phyloP scores from a whole-genome alignment of 2,888 invertebrate genomes.

The Agrotis ipsilon region DNA sequence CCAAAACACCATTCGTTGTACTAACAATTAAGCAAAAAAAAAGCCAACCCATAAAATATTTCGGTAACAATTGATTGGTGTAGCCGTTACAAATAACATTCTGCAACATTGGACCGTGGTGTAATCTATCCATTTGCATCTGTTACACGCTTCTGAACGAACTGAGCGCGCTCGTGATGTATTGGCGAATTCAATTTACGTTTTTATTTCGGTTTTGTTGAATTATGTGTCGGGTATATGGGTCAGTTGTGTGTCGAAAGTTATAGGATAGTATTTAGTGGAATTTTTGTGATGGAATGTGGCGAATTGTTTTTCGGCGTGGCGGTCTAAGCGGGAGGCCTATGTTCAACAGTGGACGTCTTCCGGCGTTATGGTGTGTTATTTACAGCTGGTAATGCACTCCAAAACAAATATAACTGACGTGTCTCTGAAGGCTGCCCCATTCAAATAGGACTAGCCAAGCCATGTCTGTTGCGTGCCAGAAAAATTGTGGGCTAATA shows the following conservation, averaged over 20 bases:
- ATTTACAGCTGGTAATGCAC: no score
- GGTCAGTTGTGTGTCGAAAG: conserved; percentile 28
- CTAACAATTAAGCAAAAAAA: conserved; percentile 20
- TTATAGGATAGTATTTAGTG: neutral
- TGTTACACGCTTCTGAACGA: conserved; percentile 52
- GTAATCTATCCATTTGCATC: conserved; percentile 65
- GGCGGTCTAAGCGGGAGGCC: no score
- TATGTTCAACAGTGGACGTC: no score
- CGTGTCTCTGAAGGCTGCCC: no score
- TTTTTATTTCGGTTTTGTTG: conserved; percentile 48
- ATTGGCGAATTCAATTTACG: conserved; percentile 58
- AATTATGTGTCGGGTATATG: conserved; percentile 40
- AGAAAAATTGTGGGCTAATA: no score
- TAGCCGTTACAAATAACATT: conserved; percentile 50
- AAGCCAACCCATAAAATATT: conserved; percentile 33
- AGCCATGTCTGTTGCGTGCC: no score
- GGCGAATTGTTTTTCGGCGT: no score
- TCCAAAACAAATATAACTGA: no score
- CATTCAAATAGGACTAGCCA: no score
- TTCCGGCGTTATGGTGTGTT: no score
- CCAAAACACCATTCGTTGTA: conserved; percentile 2
- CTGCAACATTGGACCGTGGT: conserved; percentile 42
- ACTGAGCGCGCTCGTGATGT: conserved; percentile 54
- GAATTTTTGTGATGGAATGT: no score
- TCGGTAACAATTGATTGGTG: conserved; percentile 52